These are phyloP conservation scores for Catharus ustulatus DNA, from an alignment of 2,797 vertebrate genomes.

Conservation along the genomic window DNA sequence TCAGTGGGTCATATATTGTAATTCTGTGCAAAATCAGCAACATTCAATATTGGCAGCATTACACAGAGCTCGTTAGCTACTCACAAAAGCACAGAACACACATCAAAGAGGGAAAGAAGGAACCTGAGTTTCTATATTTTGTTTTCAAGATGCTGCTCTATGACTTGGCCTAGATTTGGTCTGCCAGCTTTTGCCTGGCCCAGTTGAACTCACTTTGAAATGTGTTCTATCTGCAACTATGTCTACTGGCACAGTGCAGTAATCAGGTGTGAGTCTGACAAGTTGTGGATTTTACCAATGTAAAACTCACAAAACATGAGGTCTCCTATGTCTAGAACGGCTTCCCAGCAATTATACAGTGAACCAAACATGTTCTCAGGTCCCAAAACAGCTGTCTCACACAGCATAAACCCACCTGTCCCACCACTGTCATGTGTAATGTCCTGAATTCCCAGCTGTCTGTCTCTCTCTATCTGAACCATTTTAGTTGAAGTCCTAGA, in stretches of 20 bases:
- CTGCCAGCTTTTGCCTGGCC: background rate
- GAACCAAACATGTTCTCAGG: background rate
- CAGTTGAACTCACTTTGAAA: constrained; percentile 2
- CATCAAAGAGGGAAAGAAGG: constrained; percentile 51
- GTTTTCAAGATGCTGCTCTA: background rate
- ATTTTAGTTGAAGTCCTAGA: background rate
- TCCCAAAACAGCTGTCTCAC: background rate
- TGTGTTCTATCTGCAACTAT: background rate
- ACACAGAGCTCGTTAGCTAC: constrained; percentile 42
- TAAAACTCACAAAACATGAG: background rate
- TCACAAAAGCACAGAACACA: constrained; percentile 52
- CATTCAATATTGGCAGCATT: constrained; percentile 29
- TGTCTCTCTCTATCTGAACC: background rate
- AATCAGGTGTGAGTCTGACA: background rate
- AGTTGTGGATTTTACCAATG: background rate
- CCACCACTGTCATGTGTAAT: background rate
- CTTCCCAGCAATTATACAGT: background rate
- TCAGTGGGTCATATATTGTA: background rate
- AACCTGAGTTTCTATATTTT: constrained; percentile 33
- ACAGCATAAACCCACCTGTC: background rate
- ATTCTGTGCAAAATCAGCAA: constrained; percentile 57
- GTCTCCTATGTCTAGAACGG: background rate
- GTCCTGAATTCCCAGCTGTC: background rate
- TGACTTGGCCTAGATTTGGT: constrained; percentile 55
- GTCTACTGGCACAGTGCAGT: background rate